phyloP scores from a whole-genome alignment of 2,113 vertebrate genomes.

The human region GRCh38 chr6:93228501-93229000 shows the following conservation, averaged over 20 bases:
- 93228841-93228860: not conserved
- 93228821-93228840: not conserved
- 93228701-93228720: not conserved
- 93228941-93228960: not conserved
- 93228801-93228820: not conserved
- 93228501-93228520: conserved; percentile 68
- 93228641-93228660: not conserved
- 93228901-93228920: not conserved
- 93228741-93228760: not conserved
- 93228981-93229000: not conserved
- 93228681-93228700: conserved; percentile 47
- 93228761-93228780: not conserved
- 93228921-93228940: not conserved
- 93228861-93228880: not conserved
- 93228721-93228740: not conserved
- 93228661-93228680: conserved; percentile 40
- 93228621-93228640: conserved; percentile 33
- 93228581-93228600: conserved; percentile 60
- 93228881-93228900: not conserved
- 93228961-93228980: not conserved
- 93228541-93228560: conserved; percentile 70
- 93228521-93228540: conserved; percentile 69
- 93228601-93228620: conserved; percentile 60
- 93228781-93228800: not conserved
- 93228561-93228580: not conserved